Conservation (phyloP, 2,113 vertebrate species). For the Todiramphus chloris region DNA sequence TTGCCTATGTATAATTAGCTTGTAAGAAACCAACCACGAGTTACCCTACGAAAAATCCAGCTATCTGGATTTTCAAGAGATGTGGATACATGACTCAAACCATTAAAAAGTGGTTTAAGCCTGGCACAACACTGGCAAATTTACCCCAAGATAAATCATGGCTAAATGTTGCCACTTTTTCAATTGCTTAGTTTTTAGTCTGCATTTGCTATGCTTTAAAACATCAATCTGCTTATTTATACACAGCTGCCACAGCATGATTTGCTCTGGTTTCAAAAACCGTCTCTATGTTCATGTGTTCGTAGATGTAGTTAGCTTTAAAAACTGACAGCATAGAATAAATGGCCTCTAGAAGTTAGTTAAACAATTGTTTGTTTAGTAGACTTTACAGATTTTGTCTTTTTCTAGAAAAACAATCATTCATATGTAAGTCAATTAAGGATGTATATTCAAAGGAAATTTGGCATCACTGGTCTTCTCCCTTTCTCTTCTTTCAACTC, state of each 20-base stretch:
- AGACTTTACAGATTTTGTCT: background rate
- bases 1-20: background rate
- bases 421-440: background rate
- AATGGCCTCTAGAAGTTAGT: background rate
- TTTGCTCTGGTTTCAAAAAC: background rate
- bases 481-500: background rate
- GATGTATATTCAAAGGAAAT: background rate
- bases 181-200: background rate
- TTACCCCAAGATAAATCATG: background rate
- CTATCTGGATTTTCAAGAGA: background rate
- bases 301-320: background rate
- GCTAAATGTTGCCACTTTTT: background rate
- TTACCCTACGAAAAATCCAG: background rate
- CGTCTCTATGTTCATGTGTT: background rate
- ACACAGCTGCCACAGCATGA: background rate
- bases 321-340: background rate
- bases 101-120: background rate
- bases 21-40: background rate
- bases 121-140: background rate
- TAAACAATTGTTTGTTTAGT: background rate
- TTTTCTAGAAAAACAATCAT: background rate
- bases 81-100: background rate
- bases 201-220: background rate
- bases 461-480: background rate
- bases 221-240: background rate